Conservation (phyloP, 1,140 invertebrate species). For the Drosophila kikkawai region DNA sequence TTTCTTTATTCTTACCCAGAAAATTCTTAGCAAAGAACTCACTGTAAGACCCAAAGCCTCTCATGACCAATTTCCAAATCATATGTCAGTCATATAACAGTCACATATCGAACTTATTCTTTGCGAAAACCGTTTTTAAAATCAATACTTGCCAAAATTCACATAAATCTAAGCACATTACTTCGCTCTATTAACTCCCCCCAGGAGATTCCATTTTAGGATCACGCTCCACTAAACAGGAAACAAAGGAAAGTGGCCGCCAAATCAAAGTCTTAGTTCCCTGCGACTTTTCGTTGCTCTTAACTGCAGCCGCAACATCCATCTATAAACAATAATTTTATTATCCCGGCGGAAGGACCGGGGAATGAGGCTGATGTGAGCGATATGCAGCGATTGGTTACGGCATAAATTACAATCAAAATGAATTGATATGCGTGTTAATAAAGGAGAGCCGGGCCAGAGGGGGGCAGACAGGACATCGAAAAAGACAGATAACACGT, state of each 20-base stretch:
- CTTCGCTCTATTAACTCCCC: background rate
- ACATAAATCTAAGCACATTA: conserved; percentile 15
- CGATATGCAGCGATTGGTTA: conserved; percentile 80
- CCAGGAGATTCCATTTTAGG: conserved; percentile 34
- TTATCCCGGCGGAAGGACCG: conserved; percentile 32
- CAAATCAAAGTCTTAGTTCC: conserved; percentile 48
- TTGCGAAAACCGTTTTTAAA: conserved; percentile 8
- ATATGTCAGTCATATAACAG: background rate
- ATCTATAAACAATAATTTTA: conserved; percentile 82
- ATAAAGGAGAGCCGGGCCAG: conserved; percentile 56
- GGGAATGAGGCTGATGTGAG: conserved; percentile 61
- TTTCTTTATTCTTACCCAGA: background rate
- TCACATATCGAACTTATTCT: background rate
- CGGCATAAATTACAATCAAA: conserved; percentile 83
- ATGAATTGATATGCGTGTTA: conserved; percentile 83
- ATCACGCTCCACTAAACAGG: conserved; percentile 54
- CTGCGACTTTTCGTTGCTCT: conserved; percentile 41
- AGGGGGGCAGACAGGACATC: conserved; percentile 10
- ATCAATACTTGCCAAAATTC: background rate
- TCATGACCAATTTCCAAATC: background rate
- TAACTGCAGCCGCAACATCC: conserved; percentile 76
- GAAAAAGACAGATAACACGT: background rate
- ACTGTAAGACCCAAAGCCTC: background rate
- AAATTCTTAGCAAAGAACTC: background rate
- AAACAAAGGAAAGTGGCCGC: conserved; percentile 41